Evolutionary conservation across 2,797 vertebrate species (phyloP), one percentile per base, ranked within the genome.

Genomic region (Esox masquinongy): DNA sequence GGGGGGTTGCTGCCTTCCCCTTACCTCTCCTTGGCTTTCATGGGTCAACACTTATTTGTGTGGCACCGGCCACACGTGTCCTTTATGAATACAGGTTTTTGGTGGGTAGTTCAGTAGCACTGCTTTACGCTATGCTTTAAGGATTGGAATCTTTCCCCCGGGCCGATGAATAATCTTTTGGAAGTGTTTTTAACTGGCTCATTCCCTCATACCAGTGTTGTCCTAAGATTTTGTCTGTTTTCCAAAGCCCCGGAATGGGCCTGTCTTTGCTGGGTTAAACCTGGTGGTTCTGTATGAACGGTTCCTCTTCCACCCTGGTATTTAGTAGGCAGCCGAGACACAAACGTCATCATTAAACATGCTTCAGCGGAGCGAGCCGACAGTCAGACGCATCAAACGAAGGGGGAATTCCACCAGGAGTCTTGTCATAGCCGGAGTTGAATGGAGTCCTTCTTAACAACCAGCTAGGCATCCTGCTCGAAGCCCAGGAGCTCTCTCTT

Each of bases 341-440:
- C 49, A 71, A 49, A 68, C 49, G 56, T 68, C 51, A 75, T 50
- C 26, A 64, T 76, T 70, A 76, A 26, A 24, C 74, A 34, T 71
- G 74, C 9, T 19, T 31, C 39, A 34, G 68, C 56, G 49, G 56
- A 56, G 68, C 17, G 14, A 34, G 22, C 24, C 2, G 14, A 16
- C 15, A n/a, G 39, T 14, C 9, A 47, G 11, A 34, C 19, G 17
- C 49, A 71, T 50, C 24, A 31, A 17, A 16, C n/a, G 43, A n/a
- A 56, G 50, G 49, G 43, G 70, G 49, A 31, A 53, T 51, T 56
- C 70, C 64, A 36, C 29, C 50, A 53, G 49, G 50, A 7, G 26
- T 9, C 56, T 61, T 61, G 24, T 61, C 24, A 61, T 24, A 24
- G 56, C n/a, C 12, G 9, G 22, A 71, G 49, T 31, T 53, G 50